Percentiles rank a stretch among this genome's conserved stretches.
Evolutionary conservation across 1,140 invertebrate genomes (phyloP).

Genomic region (Eurosta solidaginis): DNA sequence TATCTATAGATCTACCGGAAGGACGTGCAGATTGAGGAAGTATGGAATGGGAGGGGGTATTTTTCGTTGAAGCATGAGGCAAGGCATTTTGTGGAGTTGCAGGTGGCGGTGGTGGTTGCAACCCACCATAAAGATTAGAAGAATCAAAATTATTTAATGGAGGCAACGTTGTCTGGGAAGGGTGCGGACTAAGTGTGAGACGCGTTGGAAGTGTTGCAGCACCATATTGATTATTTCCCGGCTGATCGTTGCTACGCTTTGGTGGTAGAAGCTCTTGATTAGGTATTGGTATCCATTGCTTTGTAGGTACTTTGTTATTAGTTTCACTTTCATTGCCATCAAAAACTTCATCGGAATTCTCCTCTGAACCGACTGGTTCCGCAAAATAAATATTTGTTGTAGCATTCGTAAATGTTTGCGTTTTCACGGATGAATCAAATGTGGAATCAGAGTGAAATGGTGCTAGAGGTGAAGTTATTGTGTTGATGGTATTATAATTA

Average conservation of each 20-base stretch:
- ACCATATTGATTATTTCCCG: neutral
- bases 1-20: neutral
- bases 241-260: neutral
- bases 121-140: slow-evolving; percentile 39
- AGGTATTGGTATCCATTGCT: slow-evolving; percentile 1
- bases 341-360: slow-evolving; percentile 33
- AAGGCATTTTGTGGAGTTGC: slow-evolving; percentile 33
- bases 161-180: neutral
- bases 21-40: neutral
- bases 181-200: neutral
- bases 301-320: neutral
- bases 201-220: neutral
- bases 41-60: neutral
- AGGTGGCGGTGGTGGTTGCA: slow-evolving; percentile 31
- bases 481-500: slow-evolving; percentile 47
- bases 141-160: slow-evolving; percentile 16
- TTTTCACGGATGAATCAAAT: neutral
- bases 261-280: slow-evolving; percentile 27
- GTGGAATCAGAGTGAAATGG: slow-evolving; percentile 36
- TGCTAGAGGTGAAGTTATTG: slow-evolving; percentile 45
- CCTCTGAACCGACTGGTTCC: slow-evolving; percentile 39
- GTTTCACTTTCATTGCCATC: neutral
- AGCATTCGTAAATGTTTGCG: neutral
- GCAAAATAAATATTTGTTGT: slow-evolving; percentile 41
- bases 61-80: neutral